A percentile compares a stretch with the other conserved stretches of the same genome.
Evolutionary conservation across 2,797 vertebrate species (phyloP).

Genomic region (Erpetoichthys calabaricus): DNA sequence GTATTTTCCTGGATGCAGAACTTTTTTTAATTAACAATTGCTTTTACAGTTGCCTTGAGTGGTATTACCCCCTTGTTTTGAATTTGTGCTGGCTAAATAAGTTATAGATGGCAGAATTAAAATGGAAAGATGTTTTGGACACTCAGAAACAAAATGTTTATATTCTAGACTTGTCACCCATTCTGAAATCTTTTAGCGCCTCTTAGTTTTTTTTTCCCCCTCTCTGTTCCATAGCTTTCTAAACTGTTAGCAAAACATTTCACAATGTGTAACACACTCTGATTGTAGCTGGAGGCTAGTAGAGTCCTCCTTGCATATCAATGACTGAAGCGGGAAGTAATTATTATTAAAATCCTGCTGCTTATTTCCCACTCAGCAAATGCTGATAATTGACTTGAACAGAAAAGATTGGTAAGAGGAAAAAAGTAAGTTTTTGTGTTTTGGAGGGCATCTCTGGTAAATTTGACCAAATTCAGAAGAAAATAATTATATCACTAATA

Average conservation of each 20-base stretch:
- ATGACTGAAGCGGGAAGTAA: slow-evolving; percentile 50
- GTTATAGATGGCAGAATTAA: no score
- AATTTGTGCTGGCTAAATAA: no score
- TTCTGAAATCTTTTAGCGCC: no score
- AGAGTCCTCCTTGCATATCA: slow-evolving; percentile 51
- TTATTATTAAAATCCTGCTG: slow-evolving; percentile 49
- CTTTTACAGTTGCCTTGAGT: no score
- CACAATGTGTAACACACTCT: slow-evolving; percentile 24
- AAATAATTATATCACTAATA: no score
- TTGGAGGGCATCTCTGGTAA: slow-evolving; percentile 11
- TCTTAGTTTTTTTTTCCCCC: no score
- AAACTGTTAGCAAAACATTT: slow-evolving; percentile 40
- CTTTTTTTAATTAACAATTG: no score
- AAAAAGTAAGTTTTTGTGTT: slow-evolving; percentile 4
- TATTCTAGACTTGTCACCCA: no score
- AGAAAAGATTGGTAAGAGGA: slow-evolving; percentile 11
- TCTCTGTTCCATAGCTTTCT: slow-evolving; percentile 20
- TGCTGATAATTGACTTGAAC: slow-evolving; percentile 61
- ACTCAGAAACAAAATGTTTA: no score
- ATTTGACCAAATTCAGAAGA: background rate
- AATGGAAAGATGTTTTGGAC: no score
- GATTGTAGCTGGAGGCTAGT: slow-evolving; percentile 40
- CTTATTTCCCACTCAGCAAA: slow-evolving; percentile 34
- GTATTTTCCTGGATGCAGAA: no score
- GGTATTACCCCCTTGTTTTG: no score